Percentiles rank a stretch among this genome's conserved stretches.
phyloP scores from a whole-genome alignment of 2,888 invertebrate species.

The Ferdinandea cuprea region DNA sequence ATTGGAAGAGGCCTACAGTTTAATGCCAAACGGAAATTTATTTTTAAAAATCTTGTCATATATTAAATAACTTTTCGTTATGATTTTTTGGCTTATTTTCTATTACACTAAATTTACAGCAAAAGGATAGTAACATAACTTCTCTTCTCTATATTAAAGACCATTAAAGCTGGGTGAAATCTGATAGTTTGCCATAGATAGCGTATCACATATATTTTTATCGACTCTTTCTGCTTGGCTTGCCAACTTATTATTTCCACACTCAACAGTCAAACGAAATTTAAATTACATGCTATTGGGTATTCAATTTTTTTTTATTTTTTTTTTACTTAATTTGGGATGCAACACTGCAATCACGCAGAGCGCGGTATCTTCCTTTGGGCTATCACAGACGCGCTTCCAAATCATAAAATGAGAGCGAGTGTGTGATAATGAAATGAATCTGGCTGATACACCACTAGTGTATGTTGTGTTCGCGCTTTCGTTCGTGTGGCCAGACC shows the following conservation, averaged over 20 bases:
- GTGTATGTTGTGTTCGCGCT: slow-evolving; percentile 18
- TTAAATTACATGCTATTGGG: slow-evolving; percentile 43
- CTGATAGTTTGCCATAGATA: too few species aligned
- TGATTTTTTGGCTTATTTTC: too few species aligned
- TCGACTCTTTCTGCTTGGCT: too few species aligned
- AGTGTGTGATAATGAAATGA: slow-evolving; percentile 50
- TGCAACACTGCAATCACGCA: slow-evolving; percentile 61
- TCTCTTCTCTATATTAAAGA: too few species aligned
- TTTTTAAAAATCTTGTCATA: too few species aligned
- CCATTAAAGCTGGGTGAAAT: too few species aligned
- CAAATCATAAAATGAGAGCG: slow-evolving; percentile 40
- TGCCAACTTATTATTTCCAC: slow-evolving; percentile 27
- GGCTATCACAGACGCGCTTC: slow-evolving; percentile 40
- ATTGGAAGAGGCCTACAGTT: too few species aligned
- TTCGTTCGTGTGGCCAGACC: slow-evolving; percentile 31
- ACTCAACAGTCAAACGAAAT: neutral
- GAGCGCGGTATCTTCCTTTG: slow-evolving; percentile 11
- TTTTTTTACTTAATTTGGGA: slow-evolving; percentile 65
- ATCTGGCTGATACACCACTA: neutral
- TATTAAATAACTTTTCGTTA: too few species aligned
- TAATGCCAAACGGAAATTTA: too few species aligned
- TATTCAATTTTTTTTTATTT: slow-evolving; percentile 51
- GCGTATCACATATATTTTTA: too few species aligned
- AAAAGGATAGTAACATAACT: too few species aligned
- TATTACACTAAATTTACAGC: too few species aligned